Base-by-base conservation (phyloP, 1,140 invertebrate genomes). In the Neomicropteryx cornuta region DNA sequence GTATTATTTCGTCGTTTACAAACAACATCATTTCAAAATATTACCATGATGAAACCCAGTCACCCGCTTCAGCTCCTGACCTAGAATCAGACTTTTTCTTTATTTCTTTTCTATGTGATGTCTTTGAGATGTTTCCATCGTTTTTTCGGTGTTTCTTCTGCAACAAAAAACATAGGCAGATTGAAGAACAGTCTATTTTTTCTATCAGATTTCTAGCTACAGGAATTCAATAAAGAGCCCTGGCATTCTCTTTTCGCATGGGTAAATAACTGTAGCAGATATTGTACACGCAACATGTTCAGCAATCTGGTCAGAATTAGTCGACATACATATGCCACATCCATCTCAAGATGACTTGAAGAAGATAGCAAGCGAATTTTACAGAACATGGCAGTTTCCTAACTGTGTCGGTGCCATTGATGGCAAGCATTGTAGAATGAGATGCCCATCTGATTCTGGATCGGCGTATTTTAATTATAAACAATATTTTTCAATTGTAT, bases 401-500 rank as follows among this genome's bases (percentile, higher is more conserved):
- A 47, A 59, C 42, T 56, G 50, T 34, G 28, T 58, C 32, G 58
- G 53, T 13, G 55, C 56, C 13, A 49, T 64, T 18, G 58, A 65
- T 51, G 59, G 60, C 19, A 68, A 62, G 39, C 59, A 67, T 39
- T 36, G 62, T 32, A 37, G 47, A 19, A 58, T 46, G 35, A 44
- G 30, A 46, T 57, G 33, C 22, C 60, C 58, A 34, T 29, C 37
- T 22, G 51, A 54, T 42, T 47, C 33, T 40, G 57, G 56, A 23
- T 52, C 49, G 28, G 42, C 45, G 22, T 65, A 50, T 46, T 62
- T 53, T 42, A 62, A 66, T 49, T 68, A 66, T 41, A 66, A 66
- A 48, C 47, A 47, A 11, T 46, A 37, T 18, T 43, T 51, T 40
- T 55, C 49, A 23, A 48, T 62, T 8, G 49, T 65, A 10, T 42